These are phyloP conservation scores for Dissostichus mawsoni DNA, from an alignment of 2,113 vertebrate genomes.

Conservation along the genomic window DNA sequence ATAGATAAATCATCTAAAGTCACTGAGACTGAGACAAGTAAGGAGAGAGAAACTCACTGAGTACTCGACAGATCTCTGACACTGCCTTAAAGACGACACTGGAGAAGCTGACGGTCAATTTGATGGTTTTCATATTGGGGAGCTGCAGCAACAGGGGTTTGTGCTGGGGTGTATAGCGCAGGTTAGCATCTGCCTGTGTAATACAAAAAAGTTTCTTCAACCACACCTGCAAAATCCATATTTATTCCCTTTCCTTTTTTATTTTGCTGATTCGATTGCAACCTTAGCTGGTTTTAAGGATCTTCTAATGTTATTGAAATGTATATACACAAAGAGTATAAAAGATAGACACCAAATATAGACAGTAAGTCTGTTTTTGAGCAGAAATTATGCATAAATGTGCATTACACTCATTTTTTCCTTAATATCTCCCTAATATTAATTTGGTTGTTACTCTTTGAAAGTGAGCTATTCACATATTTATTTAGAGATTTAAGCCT, in stretches of 20 bases:
- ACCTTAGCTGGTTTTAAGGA: neutral
- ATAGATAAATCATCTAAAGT: neutral
- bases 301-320: neutral
- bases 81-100: conserved; percentile 92
- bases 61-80: conserved; percentile 90
- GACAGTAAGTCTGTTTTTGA: neutral
- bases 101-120: conserved; percentile 92
- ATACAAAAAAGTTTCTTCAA: neutral
- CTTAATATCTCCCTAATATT: neutral
- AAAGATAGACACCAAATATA: no score
- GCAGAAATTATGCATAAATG: neutral
- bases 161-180: conserved; percentile 94
- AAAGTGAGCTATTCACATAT: neutral
- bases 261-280: neutral
- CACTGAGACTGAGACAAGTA: neutral
- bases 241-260: neutral
- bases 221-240: neutral
- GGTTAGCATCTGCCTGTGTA: conserved; percentile 91
- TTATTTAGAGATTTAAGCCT: neutral
- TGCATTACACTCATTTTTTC: neutral
- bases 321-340: neutral
- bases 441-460: neutral
- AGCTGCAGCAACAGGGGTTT: conserved; percentile 92
- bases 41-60: conserved; percentile 88
- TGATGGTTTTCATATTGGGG: conserved; percentile 92